Evolutionary conservation across 30 jellyfish, hydroid and myxozoan species (phyloP), one percentile per base, ranked within the genome.

Genomic region (Kudoa iwatai): DNA sequence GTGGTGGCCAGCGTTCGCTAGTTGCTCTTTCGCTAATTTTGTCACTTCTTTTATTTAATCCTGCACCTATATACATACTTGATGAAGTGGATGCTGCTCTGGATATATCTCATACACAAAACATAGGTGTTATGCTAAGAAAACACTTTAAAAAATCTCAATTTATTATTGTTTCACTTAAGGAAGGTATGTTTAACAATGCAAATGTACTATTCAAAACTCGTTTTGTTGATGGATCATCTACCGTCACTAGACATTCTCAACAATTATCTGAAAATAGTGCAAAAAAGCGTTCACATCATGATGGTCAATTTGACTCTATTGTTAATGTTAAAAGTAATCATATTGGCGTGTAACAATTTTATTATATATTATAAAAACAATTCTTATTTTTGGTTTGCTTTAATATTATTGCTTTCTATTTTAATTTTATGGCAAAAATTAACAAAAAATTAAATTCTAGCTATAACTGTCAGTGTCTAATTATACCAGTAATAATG

Each of bases 61-160:
- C 94, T 10, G 94, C 94, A 10, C 94, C 94, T 1, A 62, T 74
- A 20, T 74, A 74, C 64, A 74, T 74, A 31, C 71, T 74, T 39
- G 94, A 74, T 61, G 94, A 74, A 52, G 88, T 74, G 3, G 94
- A 74, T 42, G 94, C 94, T 13, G 94, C 94, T 19, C 83, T 74
- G n/a, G 94, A 74, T 39, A 30, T 74, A 19, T 74, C 94, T 24
- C 94, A 74, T 47, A 74, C 94, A 15, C 94, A 74, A 45, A 74
- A 74, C 51, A 74, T 74, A 26, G 94, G 94, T 26, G 88, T 60
- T 23, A 74, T 74, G 94, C 58, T 74, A 17, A 61, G 84, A 13
- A 31, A 66, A 23, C 94, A 74, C 44, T 74, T 74, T 58, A 69
- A 57, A 45, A 84, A 49, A 25, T 74, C 94, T 24, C 94, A 74